Percentiles rank a stretch among this genome's conserved stretches.
phyloP scores from a whole-genome alignment of 1,140 invertebrate genomes.

The Neodiprion virginianus region DNA sequence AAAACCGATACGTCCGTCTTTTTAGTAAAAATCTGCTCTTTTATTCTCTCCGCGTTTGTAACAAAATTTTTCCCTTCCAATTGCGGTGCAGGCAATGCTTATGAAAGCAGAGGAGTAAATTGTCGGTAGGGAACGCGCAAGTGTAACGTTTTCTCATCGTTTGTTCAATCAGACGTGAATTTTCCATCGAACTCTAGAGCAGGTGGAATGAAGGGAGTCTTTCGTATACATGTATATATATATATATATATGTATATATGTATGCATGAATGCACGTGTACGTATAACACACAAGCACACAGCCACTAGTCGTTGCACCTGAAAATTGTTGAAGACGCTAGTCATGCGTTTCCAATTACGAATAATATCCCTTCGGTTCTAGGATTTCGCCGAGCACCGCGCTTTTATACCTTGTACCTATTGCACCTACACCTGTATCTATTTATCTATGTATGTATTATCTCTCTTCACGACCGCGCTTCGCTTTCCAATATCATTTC shows the following conservation, averaged over 20 bases:
- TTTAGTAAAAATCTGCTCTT: too few species aligned
- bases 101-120: too few species aligned
- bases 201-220: not conserved
- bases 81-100: not conserved
- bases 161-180: not conserved
- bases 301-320: not conserved
- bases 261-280: too few species aligned
- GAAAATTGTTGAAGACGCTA: not conserved
- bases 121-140: too few species aligned
- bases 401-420: too few species aligned
- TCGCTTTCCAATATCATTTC: constrained; percentile 2
- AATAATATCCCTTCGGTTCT: not conserved
- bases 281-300: not conserved
- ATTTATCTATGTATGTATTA: too few species aligned
- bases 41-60: too few species aligned
- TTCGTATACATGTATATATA: not conserved
- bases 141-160: too few species aligned
- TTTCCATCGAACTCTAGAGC: not conserved
- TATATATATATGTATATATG: too few species aligned
- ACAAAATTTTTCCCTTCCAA: not conserved
- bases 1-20: too few species aligned
- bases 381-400: too few species aligned
- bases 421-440: too few species aligned
- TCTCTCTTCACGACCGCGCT: not conserved
- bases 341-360: constrained; percentile 7